A percentile compares a stretch with the other conserved stretches of the same genome.
phyloP scores from a whole-genome alignment of 2,888 invertebrate species.

The Tholera decimalis region DNA sequence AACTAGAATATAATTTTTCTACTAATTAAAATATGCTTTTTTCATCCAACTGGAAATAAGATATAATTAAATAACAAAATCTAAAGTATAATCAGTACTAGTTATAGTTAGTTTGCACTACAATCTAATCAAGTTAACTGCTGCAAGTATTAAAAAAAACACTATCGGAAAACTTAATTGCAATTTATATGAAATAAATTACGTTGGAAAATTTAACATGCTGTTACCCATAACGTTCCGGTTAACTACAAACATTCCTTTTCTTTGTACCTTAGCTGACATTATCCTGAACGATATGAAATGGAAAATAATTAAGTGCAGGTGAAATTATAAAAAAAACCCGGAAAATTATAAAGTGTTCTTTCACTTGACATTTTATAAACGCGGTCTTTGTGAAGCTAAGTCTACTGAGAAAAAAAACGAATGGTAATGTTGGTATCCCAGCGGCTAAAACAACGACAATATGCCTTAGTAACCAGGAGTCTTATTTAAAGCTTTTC shows the following conservation, averaged over 20 bases:
- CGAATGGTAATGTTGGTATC: background rate
- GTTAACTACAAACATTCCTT: background rate
- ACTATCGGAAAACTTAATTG: constrained; percentile 1
- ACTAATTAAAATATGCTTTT: background rate
- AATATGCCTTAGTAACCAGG: background rate
- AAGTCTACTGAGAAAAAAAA: background rate
- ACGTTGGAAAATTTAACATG: constrained; percentile 12
- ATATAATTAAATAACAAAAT: background rate
- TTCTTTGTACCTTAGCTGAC: constrained; percentile 5
- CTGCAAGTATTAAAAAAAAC: background rate
- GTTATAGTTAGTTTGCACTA: too few species aligned
- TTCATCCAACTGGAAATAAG: background rate
- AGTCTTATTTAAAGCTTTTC: background rate
- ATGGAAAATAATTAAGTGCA: constrained; percentile 22
- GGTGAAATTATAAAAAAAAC: background rate
- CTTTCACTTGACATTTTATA: background rate
- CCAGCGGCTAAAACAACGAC: background rate
- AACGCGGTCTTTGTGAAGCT: background rate
- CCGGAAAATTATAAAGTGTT: background rate
- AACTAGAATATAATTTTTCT: constrained; percentile 6
- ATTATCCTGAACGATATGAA: background rate
- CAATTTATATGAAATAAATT: constrained; percentile 1
- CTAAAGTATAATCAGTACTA: background rate
- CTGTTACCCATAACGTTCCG: background rate
- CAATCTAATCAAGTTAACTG: background rate